Percentiles rank a stretch among this genome's conserved stretches.
Evolutionary conservation across 2,113 vertebrate species (phyloP).

Genomic region (Pantherophis guttatus): DNA sequence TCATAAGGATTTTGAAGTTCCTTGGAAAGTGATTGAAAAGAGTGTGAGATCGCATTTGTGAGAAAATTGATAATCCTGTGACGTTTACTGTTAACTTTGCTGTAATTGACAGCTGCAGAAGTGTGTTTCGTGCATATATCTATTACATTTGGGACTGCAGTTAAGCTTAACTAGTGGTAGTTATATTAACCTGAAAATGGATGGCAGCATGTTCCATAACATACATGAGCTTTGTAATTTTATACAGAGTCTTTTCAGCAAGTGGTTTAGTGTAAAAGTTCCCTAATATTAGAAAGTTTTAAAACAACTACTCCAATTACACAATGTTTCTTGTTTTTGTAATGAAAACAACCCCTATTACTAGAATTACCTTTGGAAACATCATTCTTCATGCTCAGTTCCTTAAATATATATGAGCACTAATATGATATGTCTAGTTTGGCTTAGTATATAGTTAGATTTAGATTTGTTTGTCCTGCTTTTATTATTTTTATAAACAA

Average conservation of each 20-base stretch:
- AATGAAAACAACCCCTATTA: neutral
- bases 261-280: neutral
- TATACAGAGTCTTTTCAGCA: neutral
- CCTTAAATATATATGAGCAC: neutral
- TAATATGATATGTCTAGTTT: neutral
- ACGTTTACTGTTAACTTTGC: too few species aligned
- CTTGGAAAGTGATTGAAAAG: neutral
- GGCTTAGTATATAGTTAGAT: neutral
- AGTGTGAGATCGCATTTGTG: neutral
- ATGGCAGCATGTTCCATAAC: neutral
- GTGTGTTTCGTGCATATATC: neutral
- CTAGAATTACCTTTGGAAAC: neutral
- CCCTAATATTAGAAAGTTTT: neutral
- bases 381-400: neutral
- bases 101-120: neutral
- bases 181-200: neutral
- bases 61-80: neutral
- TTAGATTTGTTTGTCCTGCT: neutral
- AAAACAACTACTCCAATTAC: neutral
- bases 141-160: neutral
- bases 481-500: neutral
- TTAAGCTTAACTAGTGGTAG: neutral
- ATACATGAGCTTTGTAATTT: neutral
- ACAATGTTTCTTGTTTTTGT: neutral
- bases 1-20: neutral